phyloP scores from a whole-genome alignment of 1,140 invertebrate genomes.

The Cyclina sinensis region DNA sequence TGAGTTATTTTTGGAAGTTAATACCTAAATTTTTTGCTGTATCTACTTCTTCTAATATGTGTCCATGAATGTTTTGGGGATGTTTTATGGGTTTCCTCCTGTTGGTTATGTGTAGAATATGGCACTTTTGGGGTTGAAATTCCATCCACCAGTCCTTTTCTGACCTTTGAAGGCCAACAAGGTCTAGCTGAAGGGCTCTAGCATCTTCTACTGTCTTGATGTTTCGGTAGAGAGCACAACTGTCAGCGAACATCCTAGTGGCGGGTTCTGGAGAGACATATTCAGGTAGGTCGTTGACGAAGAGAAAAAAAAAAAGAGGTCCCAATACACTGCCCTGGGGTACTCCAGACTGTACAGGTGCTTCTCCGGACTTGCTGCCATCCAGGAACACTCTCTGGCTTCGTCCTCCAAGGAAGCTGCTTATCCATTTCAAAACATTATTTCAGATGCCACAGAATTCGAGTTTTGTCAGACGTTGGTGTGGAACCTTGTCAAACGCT shows the following conservation, averaged over 20 bases:
- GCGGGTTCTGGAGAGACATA: no score
- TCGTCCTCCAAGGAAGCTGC: no score
- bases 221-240: slow-evolving; percentile 45
- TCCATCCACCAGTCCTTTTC: slow-evolving; percentile 63
- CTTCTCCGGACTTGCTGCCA: no score
- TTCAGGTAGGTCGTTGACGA: no score
- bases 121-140: slow-evolving; percentile 59
- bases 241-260: slow-evolving; percentile 64
- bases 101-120: slow-evolving; percentile 58
- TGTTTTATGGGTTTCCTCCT: slow-evolving; percentile 20
- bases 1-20: slow-evolving; percentile 52
- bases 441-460: no score
- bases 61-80: slow-evolving; percentile 38
- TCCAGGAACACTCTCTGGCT: no score
- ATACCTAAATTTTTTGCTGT: slow-evolving; percentile 59
- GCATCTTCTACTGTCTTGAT: slow-evolving; percentile 26
- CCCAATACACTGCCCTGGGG: no score
- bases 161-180: slow-evolving; percentile 50
- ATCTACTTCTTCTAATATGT: slow-evolving; percentile 53
- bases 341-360: no score
- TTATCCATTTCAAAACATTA: no score
- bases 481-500: no score
- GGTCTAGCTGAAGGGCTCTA: slow-evolving; percentile 43
- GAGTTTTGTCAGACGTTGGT: no score
- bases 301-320: no score